Evolutionary conservation across 30 jellyfish, hydroid and myxozoan genomes (phyloP).

Genomic region (Aurelia coerulea): DNA sequence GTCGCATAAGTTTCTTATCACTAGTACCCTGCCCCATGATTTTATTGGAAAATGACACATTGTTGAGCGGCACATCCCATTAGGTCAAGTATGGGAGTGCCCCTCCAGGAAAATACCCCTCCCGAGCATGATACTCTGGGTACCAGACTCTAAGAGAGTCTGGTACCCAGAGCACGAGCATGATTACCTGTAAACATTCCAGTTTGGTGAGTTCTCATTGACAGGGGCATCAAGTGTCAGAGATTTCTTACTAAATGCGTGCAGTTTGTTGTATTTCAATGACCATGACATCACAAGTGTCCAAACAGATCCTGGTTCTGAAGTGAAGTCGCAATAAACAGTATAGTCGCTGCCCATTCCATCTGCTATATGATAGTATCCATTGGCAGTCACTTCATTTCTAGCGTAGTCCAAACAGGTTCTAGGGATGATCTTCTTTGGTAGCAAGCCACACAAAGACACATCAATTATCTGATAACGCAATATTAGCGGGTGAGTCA

Average conservation of each 20-base stretch:
- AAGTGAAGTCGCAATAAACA: slow-evolving; percentile 43
- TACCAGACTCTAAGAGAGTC: no score
- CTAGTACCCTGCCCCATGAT: no score
- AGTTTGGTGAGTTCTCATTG: slow-evolving; percentile 30
- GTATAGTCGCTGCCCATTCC: neutral
- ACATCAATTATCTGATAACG: no score
- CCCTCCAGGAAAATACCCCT: no score
- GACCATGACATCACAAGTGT: slow-evolving; percentile 50
- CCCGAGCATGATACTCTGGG: no score
- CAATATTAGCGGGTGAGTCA: no score
- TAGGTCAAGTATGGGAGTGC: no score
- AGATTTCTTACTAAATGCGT: neutral
- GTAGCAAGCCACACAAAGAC: no score
- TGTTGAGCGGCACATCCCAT: no score
- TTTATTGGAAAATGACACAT: no score
- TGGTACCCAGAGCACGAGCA: no score
- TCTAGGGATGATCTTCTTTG: neutral
- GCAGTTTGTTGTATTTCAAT: neutral
- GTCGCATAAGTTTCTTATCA: no score
- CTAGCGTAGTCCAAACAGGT: slow-evolving; percentile 31
- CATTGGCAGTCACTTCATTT: slow-evolving; percentile 1
- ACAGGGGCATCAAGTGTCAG: slow-evolving; percentile 9
- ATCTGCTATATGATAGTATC: slow-evolving; percentile 12
- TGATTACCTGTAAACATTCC: slow-evolving; percentile 9
- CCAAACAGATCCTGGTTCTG: slow-evolving; percentile 65